phyloP scores from a whole-genome alignment of 2,888 invertebrate species.

The Taphrorychus bicolor region DNA sequence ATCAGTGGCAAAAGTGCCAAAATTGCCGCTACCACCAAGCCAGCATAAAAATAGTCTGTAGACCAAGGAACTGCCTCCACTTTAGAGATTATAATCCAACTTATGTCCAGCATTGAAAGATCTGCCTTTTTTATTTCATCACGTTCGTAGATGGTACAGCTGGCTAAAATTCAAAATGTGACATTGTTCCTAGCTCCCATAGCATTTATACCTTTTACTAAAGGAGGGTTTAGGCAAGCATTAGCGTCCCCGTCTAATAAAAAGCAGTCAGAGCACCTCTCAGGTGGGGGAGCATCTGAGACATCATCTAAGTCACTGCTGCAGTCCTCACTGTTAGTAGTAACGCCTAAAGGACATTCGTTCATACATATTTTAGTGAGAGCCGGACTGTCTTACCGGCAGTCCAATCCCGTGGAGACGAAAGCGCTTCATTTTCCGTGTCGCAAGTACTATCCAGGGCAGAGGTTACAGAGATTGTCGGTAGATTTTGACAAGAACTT shows the following conservation, averaged over 20 bases:
- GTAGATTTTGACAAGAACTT: slow-evolving; percentile 40
- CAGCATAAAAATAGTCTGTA: slow-evolving; percentile 79
- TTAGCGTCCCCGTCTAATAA: slow-evolving; percentile 72
- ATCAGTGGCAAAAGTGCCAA: slow-evolving; percentile 70
- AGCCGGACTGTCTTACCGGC: slow-evolving; percentile 16
- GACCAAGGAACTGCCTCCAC: slow-evolving; percentile 84
- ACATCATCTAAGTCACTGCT: slow-evolving; percentile 70
- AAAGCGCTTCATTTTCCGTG: slow-evolving; percentile 50
- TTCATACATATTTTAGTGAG: too few relatives aligned
- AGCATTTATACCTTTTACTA: slow-evolving; percentile 50
- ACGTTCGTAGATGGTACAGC: slow-evolving; percentile 94
- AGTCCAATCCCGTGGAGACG: slow-evolving; percentile 43
- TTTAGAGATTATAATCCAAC: slow-evolving; percentile 90
- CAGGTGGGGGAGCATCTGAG: slow-evolving; percentile 59
- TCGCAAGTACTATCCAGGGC: slow-evolving; percentile 48
- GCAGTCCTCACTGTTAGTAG: slow-evolving; percentile 85
- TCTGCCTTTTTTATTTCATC: slow-evolving; percentile 92
- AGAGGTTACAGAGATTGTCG: slow-evolving; percentile 46
- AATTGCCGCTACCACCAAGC: slow-evolving; percentile 67
- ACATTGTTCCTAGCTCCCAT: too few relatives aligned
- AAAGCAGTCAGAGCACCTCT: slow-evolving; percentile 55
- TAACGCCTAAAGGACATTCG: slow-evolving; percentile 81
- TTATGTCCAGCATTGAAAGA: slow-evolving; percentile 92
- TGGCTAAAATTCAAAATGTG: too few relatives aligned
- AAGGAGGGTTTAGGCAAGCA: slow-evolving; percentile 72